Conservation (phyloP, 1,140 invertebrate genomes). For the Adoxophyes honmai region DNA sequence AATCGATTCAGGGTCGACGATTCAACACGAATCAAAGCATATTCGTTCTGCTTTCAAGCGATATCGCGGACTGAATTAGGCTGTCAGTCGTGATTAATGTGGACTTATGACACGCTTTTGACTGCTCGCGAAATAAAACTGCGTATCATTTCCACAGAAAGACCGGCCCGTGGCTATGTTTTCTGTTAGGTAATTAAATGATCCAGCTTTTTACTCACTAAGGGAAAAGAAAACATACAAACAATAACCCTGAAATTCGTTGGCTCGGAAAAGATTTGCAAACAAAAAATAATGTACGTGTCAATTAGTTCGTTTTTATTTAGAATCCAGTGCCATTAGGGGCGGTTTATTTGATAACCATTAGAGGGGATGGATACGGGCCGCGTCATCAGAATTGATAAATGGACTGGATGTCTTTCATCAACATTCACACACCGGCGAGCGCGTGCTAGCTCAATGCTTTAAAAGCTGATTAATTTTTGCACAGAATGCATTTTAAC, state of each 20-base stretch:
- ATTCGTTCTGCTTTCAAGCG: slow-evolving; percentile 47
- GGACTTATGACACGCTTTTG: slow-evolving; percentile 45
- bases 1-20: slow-evolving; percentile 65
- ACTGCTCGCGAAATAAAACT: slow-evolving; percentile 30
- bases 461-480: not conserved
- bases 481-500: not conserved
- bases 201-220: not conserved
- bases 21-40: slow-evolving; percentile 68
- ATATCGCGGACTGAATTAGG: slow-evolving; percentile 46
- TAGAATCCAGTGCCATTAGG: slow-evolving; percentile 36
- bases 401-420: slow-evolving; percentile 46
- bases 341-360: slow-evolving; percentile 51
- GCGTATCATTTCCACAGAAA: slow-evolving; percentile 26
- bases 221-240: slow-evolving; percentile 7
- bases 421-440: slow-evolving; percentile 26
- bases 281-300: slow-evolving; percentile 27
- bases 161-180: slow-evolving; percentile 20
- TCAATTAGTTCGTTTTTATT: slow-evolving; percentile 45
- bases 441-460: slow-evolving; percentile 23
- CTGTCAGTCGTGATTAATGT: slow-evolving; percentile 53
- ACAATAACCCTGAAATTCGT: no score
- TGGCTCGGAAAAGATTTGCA: no score
- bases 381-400: slow-evolving; percentile 35
- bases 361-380: slow-evolving; percentile 43
- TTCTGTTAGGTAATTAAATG: slow-evolving; percentile 2